phyloP scores from a whole-genome alignment of 1,140 invertebrate genomes.

The Orius insidiosus region DNA sequence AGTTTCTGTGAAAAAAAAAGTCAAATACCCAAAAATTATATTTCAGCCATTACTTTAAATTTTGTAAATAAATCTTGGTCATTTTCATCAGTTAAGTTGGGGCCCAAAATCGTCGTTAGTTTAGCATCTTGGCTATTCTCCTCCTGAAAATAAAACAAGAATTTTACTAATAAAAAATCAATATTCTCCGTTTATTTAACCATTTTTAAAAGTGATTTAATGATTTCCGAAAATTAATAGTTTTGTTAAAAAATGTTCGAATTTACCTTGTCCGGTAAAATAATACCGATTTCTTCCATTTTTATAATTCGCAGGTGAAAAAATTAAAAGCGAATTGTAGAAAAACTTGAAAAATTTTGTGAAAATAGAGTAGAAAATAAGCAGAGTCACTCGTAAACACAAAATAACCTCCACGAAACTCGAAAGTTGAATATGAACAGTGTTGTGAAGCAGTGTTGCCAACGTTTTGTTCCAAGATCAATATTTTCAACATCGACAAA shows the following conservation, averaged over 20 bases:
- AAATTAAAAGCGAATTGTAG: too few relatives aligned
- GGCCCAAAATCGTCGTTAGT: constrained; percentile 31
- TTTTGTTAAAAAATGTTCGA: not conserved
- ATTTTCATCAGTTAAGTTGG: constrained; percentile 47
- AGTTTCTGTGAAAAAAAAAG: too few relatives aligned
- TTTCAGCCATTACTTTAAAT: constrained; percentile 82
- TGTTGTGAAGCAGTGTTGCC: too few relatives aligned
- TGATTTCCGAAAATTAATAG: constrained; percentile 3
- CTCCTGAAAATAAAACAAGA: constrained; percentile 32
- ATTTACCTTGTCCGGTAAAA: constrained; percentile 48
- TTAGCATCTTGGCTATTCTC: constrained; percentile 39
- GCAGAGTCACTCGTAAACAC: too few relatives aligned
- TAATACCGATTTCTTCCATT: constrained; percentile 56
- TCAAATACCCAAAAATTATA: too few relatives aligned
- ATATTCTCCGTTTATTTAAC: constrained; percentile 6
- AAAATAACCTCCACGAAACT: too few relatives aligned
- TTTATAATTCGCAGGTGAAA: too few relatives aligned
- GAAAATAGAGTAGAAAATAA: too few relatives aligned
- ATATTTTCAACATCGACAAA: too few relatives aligned
- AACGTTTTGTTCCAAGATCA: too few relatives aligned
- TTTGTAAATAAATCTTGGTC: constrained; percentile 89
- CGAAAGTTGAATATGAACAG: too few relatives aligned
- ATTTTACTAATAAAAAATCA: constrained; percentile 4
- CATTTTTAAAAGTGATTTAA: constrained; percentile 2
- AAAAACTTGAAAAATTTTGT: too few relatives aligned